Conservation (phyloP, 2,888 invertebrate genomes). For the Digitonthophagus gazella region DNA sequence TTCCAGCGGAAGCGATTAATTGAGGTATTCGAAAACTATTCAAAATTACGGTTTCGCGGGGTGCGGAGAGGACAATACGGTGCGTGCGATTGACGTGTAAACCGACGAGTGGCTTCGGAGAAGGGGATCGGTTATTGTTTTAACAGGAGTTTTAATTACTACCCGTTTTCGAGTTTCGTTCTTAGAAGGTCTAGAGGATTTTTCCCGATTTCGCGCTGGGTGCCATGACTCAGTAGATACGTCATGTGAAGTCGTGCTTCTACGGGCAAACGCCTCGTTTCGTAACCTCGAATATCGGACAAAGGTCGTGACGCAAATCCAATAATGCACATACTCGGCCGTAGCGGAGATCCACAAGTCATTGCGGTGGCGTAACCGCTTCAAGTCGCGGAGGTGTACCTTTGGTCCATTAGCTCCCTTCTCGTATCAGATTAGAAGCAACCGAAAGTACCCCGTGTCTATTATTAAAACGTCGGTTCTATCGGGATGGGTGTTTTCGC, state of each 20-base stretch:
- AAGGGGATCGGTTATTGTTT: not conserved
- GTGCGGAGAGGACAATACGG: not conserved
- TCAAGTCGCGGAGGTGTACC: conserved; percentile 16
- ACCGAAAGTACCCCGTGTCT: conserved; percentile 20
- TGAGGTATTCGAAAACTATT: not conserved
- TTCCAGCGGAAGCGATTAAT: not conserved
- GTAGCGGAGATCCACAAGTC: conserved; percentile 22
- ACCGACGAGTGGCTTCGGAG: not conserved
- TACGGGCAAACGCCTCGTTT: conserved; percentile 28
- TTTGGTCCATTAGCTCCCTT: conserved; percentile 25
- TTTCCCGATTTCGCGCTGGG: conserved; percentile 1
- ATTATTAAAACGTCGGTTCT: conserved; percentile 24
- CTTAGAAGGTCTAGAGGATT: not conserved
- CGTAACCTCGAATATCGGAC: conserved; percentile 28
- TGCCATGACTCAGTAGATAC: conserved; percentile 33
- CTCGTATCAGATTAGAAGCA: conserved; percentile 27
- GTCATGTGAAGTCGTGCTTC: conserved; percentile 31
- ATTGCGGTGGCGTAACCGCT: conserved; percentile 22
- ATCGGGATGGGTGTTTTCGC: not conserved
- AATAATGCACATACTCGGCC: conserved; percentile 25
- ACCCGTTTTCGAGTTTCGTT: not conserved
- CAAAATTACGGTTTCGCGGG: not conserved
- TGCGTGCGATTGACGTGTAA: not conserved
- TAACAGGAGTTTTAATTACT: not conserved
- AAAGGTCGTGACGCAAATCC: conserved; percentile 26